Base-by-base conservation (phyloP, 2,888 invertebrate species). In the Phymatocera aterrima region DNA sequence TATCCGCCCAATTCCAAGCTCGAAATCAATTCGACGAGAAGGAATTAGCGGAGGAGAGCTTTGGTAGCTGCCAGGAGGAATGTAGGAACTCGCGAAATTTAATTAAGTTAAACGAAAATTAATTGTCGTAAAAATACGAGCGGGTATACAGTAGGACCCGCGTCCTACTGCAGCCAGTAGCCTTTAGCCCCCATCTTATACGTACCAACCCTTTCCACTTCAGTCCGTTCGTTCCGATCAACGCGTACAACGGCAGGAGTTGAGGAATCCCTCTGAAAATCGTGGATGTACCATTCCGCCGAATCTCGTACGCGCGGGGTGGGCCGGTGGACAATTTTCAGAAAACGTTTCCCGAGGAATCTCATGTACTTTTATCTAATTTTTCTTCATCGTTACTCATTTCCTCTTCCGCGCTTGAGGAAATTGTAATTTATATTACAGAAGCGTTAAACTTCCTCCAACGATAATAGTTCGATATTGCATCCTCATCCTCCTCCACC, bases 91-190 rank as follows among this genome's bases (percentile, higher is more conserved):
- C 80, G 80, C 77, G 81, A 77, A 83, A 84, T 84, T 83, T 83
- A 84, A 84, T 84, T 84, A 83, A 84, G 83, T 81, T 83, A 82
- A 84, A 84, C 81, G 83, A 83, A 83, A 83, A 84, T 83, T 84
- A 83, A 84, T 84, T 83, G 83, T 81, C 80, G 80, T 81, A 83
- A 83, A 83, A 84, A 82, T n/a, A n/a, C 79, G 77, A 74, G 80
- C 79, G 5, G 74, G 37, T 5, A 21, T 10, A 21, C 21, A 21
- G 51, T 21, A 48, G 21, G 21, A 1, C 51, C 21, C 51, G 21
- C 51, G 24, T 51, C 51, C 10, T n/a, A 24, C 28, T 24, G 8
- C 18, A 18, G 24, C 54, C 10, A 12, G 54, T 18, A 12, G 5
- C 8, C n/a, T 8, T 21, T 8, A 18, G 8, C 51, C 46, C 51